Conservation (phyloP, 2,888 invertebrate genomes). For the Slavum lentiscoides region DNA sequence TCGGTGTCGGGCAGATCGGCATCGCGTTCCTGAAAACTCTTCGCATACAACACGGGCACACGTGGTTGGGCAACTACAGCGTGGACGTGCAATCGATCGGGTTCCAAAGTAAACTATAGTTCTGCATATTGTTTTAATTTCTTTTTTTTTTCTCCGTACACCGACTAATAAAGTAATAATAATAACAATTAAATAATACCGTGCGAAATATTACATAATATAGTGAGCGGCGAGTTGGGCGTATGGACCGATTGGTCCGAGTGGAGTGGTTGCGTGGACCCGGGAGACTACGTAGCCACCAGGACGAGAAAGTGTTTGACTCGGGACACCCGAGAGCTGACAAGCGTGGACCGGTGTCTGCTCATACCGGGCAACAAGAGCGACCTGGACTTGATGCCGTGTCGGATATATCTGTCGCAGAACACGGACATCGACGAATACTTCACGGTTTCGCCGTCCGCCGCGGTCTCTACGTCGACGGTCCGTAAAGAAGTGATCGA, state of each 20-base stretch:
- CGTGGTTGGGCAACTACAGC: constrained; percentile 58
- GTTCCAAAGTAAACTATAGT: constrained; percentile 56
- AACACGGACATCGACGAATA: constrained; percentile 44
- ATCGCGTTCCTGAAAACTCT: constrained; percentile 59
- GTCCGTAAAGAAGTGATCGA: constrained; percentile 32
- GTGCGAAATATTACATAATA: not conserved
- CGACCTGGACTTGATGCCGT: constrained; percentile 54
- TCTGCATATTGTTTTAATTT: no score
- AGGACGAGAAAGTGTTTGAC: constrained; percentile 54
- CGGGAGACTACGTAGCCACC: constrained; percentile 53
- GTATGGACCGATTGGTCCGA: constrained; percentile 58
- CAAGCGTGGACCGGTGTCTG: constrained; percentile 55
- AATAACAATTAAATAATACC: no score
- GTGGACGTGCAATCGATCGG: constrained; percentile 59
- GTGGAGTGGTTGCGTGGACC: constrained; percentile 56
- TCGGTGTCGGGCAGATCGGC: constrained; percentile 59
- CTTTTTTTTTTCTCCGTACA: no score
- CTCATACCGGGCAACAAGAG: constrained; percentile 55
- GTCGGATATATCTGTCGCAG: constrained; percentile 51
- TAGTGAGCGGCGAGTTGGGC: constrained; percentile 57
- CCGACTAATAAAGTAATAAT: no score
- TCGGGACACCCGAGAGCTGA: constrained; percentile 52
- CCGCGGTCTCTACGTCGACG: constrained; percentile 28
- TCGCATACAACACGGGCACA: constrained; percentile 58
- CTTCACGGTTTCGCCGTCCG: constrained; percentile 29